A percentile compares a stretch with the other conserved stretches of the same genome.
These are phyloP conservation scores for Labeo calbasu DNA, from an alignment of 2,797 vertebrate species.

Conservation along the genomic window DNA sequence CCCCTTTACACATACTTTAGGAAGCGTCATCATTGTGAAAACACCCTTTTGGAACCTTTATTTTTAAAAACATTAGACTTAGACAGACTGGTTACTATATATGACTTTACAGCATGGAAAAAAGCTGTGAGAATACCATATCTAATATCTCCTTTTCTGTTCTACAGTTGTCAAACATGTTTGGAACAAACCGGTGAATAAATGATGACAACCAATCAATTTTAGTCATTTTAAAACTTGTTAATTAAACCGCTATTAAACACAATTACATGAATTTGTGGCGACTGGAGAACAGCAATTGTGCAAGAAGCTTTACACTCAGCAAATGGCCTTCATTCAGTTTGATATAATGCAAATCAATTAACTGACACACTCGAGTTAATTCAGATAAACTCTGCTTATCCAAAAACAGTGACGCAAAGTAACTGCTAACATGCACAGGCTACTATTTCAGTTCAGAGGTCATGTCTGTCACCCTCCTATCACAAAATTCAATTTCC, in stretches of 20 bases:
- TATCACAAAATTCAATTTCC: constrained; percentile 7
- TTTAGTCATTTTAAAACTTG: background rate
- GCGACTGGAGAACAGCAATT: background rate
- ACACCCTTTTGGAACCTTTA: too few species aligned
- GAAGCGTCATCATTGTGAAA: too few species aligned
- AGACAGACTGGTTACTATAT: background rate
- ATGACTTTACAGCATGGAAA: background rate
- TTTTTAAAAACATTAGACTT: background rate
- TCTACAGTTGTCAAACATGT: background rate
- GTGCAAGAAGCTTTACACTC: background rate
- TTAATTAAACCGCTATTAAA: background rate
- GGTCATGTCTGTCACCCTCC: background rate
- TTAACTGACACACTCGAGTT: background rate
- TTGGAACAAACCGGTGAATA: background rate
- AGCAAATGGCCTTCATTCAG: background rate
- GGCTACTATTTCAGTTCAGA: background rate
- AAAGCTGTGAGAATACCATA: background rate
- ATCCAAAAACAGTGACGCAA: background rate
- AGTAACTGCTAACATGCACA: background rate
- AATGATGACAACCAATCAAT: background rate
- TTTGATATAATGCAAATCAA: background rate
- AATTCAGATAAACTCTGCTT: background rate
- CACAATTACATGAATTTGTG: background rate
- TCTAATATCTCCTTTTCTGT: background rate
- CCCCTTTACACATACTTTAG: too few species aligned